phyloP scores from a whole-genome alignment of 1,140 invertebrate species.

The Drosophila navojoa region DNA sequence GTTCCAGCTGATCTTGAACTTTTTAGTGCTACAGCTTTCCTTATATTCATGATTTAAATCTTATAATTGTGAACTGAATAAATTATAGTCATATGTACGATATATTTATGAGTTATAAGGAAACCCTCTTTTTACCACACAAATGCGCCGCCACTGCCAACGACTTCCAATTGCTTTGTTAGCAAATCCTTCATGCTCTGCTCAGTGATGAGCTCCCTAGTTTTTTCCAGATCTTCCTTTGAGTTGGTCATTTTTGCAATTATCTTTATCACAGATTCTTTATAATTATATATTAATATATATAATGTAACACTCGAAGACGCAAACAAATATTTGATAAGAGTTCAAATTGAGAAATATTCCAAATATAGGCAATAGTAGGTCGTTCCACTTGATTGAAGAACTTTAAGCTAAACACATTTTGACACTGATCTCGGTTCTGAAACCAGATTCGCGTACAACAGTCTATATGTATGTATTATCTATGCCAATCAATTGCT shows the following conservation, averaged over 20 bases:
- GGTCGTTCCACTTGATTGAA: constrained; percentile 16
- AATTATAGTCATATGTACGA: background rate
- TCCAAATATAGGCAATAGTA: background rate
- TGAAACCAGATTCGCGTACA: constrained; percentile 21
- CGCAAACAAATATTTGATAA: background rate
- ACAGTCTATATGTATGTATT: constrained; percentile 48
- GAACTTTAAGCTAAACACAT: constrained; percentile 30
- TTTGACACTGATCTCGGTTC: constrained; percentile 50
- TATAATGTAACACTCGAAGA: background rate
- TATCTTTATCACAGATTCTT: constrained; percentile 49
- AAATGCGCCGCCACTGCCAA: constrained; percentile 74
- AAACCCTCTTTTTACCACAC: constrained; percentile 62
- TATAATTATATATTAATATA: background rate
- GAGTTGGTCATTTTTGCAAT: constrained; percentile 54
- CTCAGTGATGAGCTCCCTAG: constrained; percentile 70
- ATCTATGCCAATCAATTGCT: constrained; percentile 41
- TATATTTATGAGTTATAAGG: background rate
- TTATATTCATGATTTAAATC: constrained; percentile 12
- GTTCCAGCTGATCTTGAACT: constrained; percentile 15
- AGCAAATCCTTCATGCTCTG: constrained; percentile 76
- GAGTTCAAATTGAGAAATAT: background rate
- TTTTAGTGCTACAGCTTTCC: background rate
- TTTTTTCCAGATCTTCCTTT: constrained; percentile 70
- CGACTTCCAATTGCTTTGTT: constrained; percentile 75
- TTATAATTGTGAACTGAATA: constrained; percentile 1